Conservation (phyloP, 2,113 vertebrate species). For the Macquaria australasica region DNA sequence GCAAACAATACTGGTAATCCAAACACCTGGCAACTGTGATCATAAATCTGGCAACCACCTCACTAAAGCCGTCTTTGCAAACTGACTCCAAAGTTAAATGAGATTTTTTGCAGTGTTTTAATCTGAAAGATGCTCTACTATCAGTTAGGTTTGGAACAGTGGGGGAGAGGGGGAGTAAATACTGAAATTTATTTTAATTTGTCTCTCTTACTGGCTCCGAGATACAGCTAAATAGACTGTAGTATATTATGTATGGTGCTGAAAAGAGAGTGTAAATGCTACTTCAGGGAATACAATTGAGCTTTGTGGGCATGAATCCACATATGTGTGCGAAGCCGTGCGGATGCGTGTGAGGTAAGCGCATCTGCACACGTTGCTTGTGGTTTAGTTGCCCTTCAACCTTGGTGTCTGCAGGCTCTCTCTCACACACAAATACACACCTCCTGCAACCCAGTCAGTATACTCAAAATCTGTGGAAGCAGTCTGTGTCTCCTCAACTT, state of each 20-base stretch:
- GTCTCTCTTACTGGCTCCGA: conserved; percentile 63
- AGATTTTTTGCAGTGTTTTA: conserved; percentile 16
- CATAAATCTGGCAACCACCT: conserved; percentile 49
- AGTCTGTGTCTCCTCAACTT: conserved; percentile 2
- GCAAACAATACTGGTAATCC: conserved; percentile 57
- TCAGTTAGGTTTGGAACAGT: conserved; percentile 34
- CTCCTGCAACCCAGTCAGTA: neutral
- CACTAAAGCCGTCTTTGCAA: conserved; percentile 34
- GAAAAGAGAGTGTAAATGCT: conserved; percentile 51
- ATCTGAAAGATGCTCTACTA: conserved; percentile 36
- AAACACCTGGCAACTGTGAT: conserved; percentile 59
- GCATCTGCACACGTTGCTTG: conserved; percentile 28
- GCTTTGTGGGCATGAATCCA: conserved; percentile 25
- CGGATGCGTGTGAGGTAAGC: neutral
- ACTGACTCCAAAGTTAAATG: conserved; percentile 30
- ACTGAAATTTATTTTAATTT: conserved; percentile 74
- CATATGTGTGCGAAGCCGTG: conserved; percentile 10
- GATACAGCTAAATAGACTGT: conserved; percentile 59
- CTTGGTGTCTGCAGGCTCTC: conserved; percentile 27
- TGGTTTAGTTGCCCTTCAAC: too few relatives aligned
- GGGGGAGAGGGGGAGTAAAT: conserved; percentile 37
- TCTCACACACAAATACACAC: neutral
- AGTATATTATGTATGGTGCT: conserved; percentile 67
- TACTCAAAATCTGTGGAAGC: conserved; percentile 2
- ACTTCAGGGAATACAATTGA: conserved; percentile 46